phyloP scores from a whole-genome alignment of 2,797 vertebrate genomes.

The Stomatorhinus walkeri region DNA sequence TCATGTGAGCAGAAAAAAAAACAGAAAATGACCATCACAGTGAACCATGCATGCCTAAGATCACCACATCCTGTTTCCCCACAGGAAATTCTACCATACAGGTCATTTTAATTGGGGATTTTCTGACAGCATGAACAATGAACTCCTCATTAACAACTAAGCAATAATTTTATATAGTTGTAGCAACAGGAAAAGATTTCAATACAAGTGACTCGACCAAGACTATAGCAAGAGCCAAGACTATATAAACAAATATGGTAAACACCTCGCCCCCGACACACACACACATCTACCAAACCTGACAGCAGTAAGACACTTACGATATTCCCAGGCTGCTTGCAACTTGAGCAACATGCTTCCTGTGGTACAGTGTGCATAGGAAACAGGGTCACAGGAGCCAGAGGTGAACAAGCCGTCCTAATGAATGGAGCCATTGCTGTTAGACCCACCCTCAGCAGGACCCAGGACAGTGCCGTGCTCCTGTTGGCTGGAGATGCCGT shows the following conservation, averaged over 20 bases:
- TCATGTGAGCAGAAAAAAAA: not conserved
- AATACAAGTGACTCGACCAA: not conserved
- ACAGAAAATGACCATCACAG: not conserved
- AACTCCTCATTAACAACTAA: not conserved
- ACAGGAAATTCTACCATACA: not conserved
- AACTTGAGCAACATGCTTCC: not conserved
- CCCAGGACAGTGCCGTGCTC: not conserved
- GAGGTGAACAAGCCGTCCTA: not conserved
- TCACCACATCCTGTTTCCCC: not conserved
- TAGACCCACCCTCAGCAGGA: not conserved
- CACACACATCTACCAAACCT: not conserved
- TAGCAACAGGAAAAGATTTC: not conserved
- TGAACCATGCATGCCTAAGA: not conserved
- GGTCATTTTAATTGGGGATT: not conserved
- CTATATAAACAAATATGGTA: not conserved
- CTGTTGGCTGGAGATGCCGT: not conserved
- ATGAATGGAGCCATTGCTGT: slow-evolving; percentile 23
- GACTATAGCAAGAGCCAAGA: not conserved
- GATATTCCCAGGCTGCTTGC: not conserved
- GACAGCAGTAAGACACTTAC: not conserved
- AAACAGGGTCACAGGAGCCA: not conserved
- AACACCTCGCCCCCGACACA: not conserved
- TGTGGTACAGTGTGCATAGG: not conserved
- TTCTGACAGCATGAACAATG: slow-evolving; percentile 2
- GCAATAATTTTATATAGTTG: not conserved